Conservation (phyloP, 2,888 invertebrate species). For the Hypomecis atomaria region DNA sequence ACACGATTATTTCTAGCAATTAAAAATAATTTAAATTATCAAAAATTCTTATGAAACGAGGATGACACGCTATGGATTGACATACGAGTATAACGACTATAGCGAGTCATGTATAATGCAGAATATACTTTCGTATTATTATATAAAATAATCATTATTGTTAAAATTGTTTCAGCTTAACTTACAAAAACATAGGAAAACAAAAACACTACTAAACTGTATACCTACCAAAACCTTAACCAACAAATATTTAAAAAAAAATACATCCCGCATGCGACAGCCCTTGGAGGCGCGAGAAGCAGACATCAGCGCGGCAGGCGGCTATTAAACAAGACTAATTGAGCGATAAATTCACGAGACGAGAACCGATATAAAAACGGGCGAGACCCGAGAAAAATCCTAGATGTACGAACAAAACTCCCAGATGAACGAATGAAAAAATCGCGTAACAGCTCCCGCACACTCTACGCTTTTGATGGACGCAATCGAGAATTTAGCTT, state of each 20-base stretch:
- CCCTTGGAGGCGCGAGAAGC: slow-evolving; percentile 78
- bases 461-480: slow-evolving; percentile 13
- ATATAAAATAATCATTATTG: too few relatives aligned
- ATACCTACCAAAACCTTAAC: background rate
- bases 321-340: slow-evolving; percentile 86
- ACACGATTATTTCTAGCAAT: too few relatives aligned
- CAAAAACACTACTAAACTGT: background rate
- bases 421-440: slow-evolving; percentile 61
- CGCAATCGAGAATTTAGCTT: background rate
- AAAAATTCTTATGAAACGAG: too few relatives aligned
- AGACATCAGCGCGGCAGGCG: slow-evolving; percentile 84
- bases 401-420: slow-evolving; percentile 68
- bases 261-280: slow-evolving; percentile 50
- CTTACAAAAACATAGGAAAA: too few relatives aligned
- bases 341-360: slow-evolving; percentile 84
- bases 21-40: too few relatives aligned
- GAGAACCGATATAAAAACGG: slow-evolving; percentile 80
- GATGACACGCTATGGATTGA: too few relatives aligned
- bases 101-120: too few relatives aligned
- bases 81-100: too few relatives aligned
- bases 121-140: too few relatives aligned
- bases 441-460: slow-evolving; percentile 5
- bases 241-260: background rate
- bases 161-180: too few relatives aligned
- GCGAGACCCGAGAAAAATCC: slow-evolving; percentile 73